Percentiles rank a stretch among this genome's conserved stretches.
Evolutionary conservation across 2,888 invertebrate genomes (phyloP).

Genomic region (Mamestra brassicae): DNA sequence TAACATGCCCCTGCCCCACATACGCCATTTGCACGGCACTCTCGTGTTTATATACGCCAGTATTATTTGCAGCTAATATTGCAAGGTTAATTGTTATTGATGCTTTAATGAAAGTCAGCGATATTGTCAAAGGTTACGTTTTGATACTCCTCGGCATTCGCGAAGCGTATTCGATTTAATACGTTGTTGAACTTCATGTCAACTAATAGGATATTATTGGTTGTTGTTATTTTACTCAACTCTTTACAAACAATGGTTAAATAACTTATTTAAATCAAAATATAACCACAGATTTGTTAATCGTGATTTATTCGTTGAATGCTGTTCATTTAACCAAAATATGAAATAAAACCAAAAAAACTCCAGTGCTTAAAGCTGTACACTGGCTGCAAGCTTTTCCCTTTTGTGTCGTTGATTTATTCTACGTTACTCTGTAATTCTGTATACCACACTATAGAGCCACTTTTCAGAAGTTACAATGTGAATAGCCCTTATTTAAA

Average conservation of each 20-base stretch:
- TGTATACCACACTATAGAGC: constrained; percentile 32
- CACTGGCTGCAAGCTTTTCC: constrained; percentile 37
- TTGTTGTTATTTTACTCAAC: not conserved
- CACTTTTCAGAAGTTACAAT: constrained; percentile 51
- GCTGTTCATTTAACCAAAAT: constrained; percentile 23
- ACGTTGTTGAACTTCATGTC: not conserved
- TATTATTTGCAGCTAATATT: constrained; percentile 46
- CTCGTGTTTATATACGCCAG: constrained; percentile 26
- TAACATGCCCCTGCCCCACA: constrained; percentile 61
- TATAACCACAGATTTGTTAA: constrained; percentile 1
- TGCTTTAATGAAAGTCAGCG: constrained; percentile 7
- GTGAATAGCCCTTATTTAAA: constrained; percentile 57
- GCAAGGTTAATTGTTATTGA: constrained; percentile 20
- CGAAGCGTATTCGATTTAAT: constrained; percentile 8
- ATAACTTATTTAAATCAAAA: not conserved
- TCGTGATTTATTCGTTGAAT: constrained; percentile 2
- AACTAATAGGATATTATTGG: not conserved
- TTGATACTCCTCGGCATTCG: not conserved
- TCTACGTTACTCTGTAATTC: constrained; percentile 27
- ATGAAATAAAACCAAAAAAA: constrained; percentile 25
- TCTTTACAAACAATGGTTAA: not conserved
- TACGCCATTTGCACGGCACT: constrained; percentile 53
- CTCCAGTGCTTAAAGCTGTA: constrained; percentile 4
- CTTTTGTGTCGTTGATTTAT: constrained; percentile 55
- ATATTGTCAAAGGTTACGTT: constrained; percentile 15